These are phyloP conservation scores for Oryctolagus cuniculus DNA, from an alignment of 2,113 vertebrate genomes.

Conservation along the genomic window DNA sequence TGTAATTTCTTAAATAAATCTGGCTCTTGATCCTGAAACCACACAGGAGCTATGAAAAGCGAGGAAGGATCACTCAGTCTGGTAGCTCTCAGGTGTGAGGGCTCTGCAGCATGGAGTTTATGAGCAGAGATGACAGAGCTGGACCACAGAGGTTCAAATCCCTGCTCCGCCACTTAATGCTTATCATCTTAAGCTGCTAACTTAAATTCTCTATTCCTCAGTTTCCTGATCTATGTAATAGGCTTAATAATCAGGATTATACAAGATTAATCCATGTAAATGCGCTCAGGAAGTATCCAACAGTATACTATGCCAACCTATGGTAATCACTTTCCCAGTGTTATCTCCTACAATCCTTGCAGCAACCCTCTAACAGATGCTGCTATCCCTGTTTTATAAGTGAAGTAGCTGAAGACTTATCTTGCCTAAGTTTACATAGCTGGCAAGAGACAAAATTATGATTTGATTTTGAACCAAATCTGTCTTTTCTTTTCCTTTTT, in stretches of 20 bases:
- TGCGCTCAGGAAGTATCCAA: constrained; percentile 8
- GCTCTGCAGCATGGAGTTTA: not conserved
- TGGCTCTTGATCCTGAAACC: not conserved
- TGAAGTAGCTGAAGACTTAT: not conserved
- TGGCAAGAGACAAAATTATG: not conserved
- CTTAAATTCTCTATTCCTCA: constrained; percentile 46
- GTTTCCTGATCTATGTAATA: constrained; percentile 62
- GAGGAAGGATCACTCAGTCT: not conserved
- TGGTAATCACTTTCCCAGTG: not conserved
- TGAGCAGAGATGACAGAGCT: not conserved
- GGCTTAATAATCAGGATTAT: constrained; percentile 69
- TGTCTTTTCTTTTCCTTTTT: constrained; percentile 30
- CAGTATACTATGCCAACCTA: not conserved
- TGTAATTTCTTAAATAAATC: constrained; percentile 43
- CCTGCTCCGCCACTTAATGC: not conserved
- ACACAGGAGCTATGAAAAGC: not conserved
- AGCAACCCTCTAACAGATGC: not conserved
- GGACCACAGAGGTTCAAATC: not conserved
- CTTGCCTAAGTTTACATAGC: not conserved
- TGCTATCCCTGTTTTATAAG: not conserved
- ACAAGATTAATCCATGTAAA: constrained; percentile 47
- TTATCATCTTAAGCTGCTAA: constrained; percentile 48
- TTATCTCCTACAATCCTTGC: not conserved
- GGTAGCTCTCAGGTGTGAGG: not conserved
- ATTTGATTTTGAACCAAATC: not conserved